A percentile compares a stretch with the other conserved stretches of the same genome.
phyloP scores from a whole-genome alignment of 2,797 vertebrate species.

The Psittacula derbiana region DNA sequence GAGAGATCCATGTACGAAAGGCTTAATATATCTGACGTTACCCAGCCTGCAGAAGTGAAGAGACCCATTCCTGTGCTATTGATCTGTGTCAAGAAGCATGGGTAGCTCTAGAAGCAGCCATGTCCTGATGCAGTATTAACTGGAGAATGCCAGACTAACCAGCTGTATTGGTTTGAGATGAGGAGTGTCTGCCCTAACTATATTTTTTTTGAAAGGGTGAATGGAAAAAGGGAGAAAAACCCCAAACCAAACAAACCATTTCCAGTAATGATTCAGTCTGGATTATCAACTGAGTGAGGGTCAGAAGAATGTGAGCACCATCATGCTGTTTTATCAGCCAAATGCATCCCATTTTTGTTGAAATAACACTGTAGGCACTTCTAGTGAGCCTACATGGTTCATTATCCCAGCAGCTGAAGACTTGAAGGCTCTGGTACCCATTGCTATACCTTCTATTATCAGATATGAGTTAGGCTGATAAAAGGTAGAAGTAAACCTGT shows the following conservation, averaged over 20 bases:
- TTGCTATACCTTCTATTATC: neutral
- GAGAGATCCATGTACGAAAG: neutral
- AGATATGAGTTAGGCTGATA: neutral
- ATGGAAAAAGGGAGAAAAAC: neutral
- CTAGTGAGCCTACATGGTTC: neutral
- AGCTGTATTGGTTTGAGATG: neutral
- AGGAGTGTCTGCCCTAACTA: accelerated
- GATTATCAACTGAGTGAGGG: neutral
- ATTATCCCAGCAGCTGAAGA: neutral
- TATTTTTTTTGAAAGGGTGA: neutral
- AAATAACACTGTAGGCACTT: neutral
- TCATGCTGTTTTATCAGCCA: neutral
- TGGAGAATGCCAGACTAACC: neutral
- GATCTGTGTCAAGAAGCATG: neutral
- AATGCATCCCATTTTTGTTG: neutral
- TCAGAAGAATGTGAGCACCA: neutral
- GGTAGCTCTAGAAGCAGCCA: neutral
- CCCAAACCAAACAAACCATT: neutral
- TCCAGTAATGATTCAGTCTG: neutral
- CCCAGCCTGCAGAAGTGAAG: neutral
- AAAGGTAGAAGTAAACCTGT: neutral
- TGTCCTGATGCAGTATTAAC: neutral
- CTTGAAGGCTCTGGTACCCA: neutral
- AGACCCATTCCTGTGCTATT: neutral
- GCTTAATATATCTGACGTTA: neutral